These are phyloP conservation scores for Ptychoptera albimana DNA, from an alignment of 2,888 invertebrate genomes.

Conservation along the genomic window DNA sequence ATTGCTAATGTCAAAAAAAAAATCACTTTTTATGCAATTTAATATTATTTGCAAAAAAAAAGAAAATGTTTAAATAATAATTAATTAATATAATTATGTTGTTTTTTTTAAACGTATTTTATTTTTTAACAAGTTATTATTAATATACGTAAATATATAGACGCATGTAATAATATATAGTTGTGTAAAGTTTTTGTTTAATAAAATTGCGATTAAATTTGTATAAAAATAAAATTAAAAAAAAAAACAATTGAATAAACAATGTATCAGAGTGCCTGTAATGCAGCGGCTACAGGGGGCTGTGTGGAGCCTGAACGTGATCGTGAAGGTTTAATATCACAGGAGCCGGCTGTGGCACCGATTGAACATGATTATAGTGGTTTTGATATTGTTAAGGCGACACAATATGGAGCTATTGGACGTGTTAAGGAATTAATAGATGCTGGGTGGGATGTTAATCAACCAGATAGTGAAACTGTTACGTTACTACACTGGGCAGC, in stretches of 20 bases:
- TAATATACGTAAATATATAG: too few relatives aligned
- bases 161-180: too few relatives aligned
- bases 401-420: conserved; percentile 85
- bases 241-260: conserved; percentile 3
- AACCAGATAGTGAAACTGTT: conserved; percentile 88
- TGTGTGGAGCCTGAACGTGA: conserved; percentile 42
- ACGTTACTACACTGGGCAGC: conserved; percentile 98
- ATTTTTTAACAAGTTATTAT: too few relatives aligned
- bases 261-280: conserved; percentile 59
- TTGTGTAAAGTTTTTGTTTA: too few relatives aligned
- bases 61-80: too few relatives aligned
- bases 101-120: too few relatives aligned
- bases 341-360: conserved; percentile 44
- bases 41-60: too few relatives aligned
- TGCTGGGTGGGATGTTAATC: conserved; percentile 85
- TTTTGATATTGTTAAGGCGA: conserved; percentile 87
- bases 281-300: conserved; percentile 48
- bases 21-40: too few relatives aligned
- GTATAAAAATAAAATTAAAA: not conserved
- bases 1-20: too few relatives aligned
- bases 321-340: conserved; percentile 32
- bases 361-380: conserved; percentile 59
- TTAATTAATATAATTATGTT: too few relatives aligned
- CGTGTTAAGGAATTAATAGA: conserved; percentile 76
- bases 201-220: too few relatives aligned